Conservation (phyloP, 2,797 vertebrate genomes). For the Poecilia velifera region DNA sequence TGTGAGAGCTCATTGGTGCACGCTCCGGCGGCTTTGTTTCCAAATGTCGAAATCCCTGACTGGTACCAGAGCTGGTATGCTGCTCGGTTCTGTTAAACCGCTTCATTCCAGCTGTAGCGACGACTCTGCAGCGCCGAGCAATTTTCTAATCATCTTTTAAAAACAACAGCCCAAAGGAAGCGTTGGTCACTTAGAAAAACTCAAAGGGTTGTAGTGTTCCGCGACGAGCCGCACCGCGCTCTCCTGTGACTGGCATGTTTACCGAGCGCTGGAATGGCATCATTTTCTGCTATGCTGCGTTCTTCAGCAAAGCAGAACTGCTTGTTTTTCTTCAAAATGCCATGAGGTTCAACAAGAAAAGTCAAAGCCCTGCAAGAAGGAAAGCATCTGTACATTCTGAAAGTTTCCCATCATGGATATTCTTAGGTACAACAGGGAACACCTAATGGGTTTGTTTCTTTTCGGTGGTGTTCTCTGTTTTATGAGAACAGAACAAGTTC, state of each 20-base stretch:
- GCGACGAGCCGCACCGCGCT: slow-evolving; percentile 32
- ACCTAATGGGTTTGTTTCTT: slow-evolving; percentile 7
- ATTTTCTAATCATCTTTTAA: slow-evolving; percentile 49
- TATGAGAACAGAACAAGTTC: slow-evolving; percentile 2
- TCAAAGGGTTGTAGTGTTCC: slow-evolving; percentile 27
- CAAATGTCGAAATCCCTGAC: slow-evolving; percentile 42
- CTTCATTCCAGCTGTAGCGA: slow-evolving; percentile 41
- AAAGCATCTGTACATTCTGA: slow-evolving; percentile 51
- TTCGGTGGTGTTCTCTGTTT: background rate
- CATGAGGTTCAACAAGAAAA: slow-evolving; percentile 63
- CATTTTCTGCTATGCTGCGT: slow-evolving; percentile 82
- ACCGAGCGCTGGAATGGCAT: slow-evolving; percentile 72
- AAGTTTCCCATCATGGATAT: slow-evolving; percentile 79
- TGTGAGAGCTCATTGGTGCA: slow-evolving; percentile 24
- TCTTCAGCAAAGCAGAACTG: slow-evolving; percentile 80
- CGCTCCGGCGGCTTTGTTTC: slow-evolving; percentile 45
- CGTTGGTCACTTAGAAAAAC: slow-evolving; percentile 55
- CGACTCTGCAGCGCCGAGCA: slow-evolving; percentile 19
- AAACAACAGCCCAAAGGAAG: slow-evolving; percentile 59
- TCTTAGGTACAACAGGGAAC: slow-evolving; percentile 68
- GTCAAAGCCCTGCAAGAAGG: slow-evolving; percentile 27
- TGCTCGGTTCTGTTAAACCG: slow-evolving; percentile 38
- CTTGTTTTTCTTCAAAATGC: slow-evolving; percentile 76
- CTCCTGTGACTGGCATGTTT: slow-evolving; percentile 81
- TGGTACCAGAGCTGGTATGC: slow-evolving; percentile 52